phyloP scores from a whole-genome alignment of 2,797 vertebrate species.

The Phylloscopus collybita region DNA sequence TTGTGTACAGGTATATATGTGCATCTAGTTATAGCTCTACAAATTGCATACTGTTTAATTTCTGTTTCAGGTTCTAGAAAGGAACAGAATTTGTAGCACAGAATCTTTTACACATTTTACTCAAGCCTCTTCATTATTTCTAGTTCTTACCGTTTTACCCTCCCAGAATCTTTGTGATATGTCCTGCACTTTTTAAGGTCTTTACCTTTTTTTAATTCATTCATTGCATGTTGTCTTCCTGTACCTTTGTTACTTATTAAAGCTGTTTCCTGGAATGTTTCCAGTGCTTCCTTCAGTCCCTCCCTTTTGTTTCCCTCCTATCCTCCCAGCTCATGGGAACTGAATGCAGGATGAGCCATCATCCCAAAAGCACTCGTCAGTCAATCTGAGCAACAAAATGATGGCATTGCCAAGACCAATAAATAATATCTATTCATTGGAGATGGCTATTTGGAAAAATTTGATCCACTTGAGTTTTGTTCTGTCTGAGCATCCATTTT shows the following conservation, averaged over 20 bases:
- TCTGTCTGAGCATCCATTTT: not conserved
- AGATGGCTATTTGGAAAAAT: not conserved
- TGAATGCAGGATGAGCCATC: not conserved
- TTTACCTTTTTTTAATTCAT: not conserved
- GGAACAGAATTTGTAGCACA: not conserved
- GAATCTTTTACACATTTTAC: not conserved
- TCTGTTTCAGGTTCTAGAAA: not conserved
- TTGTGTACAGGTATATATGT: not conserved
- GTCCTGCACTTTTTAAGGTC: not conserved
- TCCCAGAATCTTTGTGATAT: not conserved
- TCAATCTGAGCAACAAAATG: not conserved
- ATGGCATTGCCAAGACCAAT: not conserved
- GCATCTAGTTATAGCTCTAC: not conserved
- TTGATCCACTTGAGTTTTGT: not conserved
- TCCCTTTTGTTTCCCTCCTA: not conserved
- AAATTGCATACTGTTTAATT: not conserved
- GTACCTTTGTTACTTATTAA: not conserved
- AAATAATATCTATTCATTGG: not conserved
- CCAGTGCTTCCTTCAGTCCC: not conserved
- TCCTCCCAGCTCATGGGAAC: not conserved
- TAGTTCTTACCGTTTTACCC: not conserved
- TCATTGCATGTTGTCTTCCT: not conserved
- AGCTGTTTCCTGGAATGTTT: not conserved
- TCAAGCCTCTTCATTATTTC: not conserved
- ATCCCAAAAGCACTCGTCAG: not conserved